phyloP scores from a whole-genome alignment of 2,888 invertebrate genomes.

The Yponomeuta malinellus region DNA sequence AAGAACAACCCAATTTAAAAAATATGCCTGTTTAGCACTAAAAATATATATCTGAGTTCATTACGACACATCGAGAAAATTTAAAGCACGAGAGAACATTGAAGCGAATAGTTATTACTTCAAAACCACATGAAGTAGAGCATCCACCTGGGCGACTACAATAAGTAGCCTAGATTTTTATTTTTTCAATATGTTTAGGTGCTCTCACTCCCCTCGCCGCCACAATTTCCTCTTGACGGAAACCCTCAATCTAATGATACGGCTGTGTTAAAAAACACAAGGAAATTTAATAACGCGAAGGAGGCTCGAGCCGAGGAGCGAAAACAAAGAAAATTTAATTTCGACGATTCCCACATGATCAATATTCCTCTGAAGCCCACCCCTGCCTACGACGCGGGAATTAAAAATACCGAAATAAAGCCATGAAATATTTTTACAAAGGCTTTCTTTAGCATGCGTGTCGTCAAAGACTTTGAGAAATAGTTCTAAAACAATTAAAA shows the following conservation, averaged over 20 bases:
- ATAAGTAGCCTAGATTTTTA: conserved; percentile 71
- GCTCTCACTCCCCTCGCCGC: conserved; percentile 61
- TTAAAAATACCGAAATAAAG: conserved; percentile 33
- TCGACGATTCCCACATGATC: conserved; percentile 74
- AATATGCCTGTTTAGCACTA: too few relatives aligned
- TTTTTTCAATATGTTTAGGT: conserved; percentile 75
- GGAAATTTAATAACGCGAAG: conserved; percentile 75
- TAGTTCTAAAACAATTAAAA: background rate
- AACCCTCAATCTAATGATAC: conserved; percentile 77
- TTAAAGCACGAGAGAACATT: background rate
- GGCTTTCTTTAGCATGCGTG: background rate
- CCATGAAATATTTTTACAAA: background rate
- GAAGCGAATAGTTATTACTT: background rate
- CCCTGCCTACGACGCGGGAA: conserved; percentile 42
- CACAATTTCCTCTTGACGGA: conserved; percentile 76
- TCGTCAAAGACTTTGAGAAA: background rate
- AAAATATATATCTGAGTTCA: too few relatives aligned
- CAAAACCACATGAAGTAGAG: conserved; percentile 36
- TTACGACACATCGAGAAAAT: background rate
- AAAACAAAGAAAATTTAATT: conserved; percentile 76
- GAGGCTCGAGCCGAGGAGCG: conserved; percentile 50
- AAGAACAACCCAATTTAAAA: too few relatives aligned
- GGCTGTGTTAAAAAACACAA: conserved; percentile 76
- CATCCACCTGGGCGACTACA: conserved; percentile 29
- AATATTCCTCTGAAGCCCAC: conserved; percentile 64